Percentiles rank a stretch among this genome's conserved stretches.
Conservation (phyloP, 2,113 vertebrate genomes). For the Physeter macrocephalus region DNA sequence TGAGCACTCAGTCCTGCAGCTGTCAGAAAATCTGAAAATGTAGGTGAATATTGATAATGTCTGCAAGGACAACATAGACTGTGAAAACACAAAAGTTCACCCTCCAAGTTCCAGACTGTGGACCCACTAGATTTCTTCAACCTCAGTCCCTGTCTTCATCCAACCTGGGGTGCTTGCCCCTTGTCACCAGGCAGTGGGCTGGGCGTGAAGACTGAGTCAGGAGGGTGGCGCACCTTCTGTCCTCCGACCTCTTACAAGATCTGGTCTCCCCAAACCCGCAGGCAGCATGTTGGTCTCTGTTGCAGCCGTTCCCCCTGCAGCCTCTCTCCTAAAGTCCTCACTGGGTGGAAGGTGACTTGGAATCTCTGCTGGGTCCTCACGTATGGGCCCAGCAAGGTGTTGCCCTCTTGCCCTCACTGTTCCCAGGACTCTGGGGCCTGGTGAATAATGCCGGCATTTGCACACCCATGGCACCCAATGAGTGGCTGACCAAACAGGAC, state of each 20-base stretch:
- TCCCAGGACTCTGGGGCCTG: constrained; percentile 86
- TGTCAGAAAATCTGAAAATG: neutral
- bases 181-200: neutral
- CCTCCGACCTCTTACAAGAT: too few species aligned
- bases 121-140: neutral
- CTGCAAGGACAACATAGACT: neutral
- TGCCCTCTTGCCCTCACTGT: neutral
- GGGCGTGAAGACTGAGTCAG: neutral
- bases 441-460: constrained; percentile 83
- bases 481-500: constrained; percentile 79
- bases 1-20: neutral
- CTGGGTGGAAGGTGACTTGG: neutral
- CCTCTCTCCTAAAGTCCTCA: neutral
- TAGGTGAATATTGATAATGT: neutral
- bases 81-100: neutral
- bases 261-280: too few species aligned
- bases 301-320: neutral
- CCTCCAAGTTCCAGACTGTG: neutral
- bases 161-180: too few species aligned
- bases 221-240: too few species aligned
- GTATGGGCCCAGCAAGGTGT: neutral
- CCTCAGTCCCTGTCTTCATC: too few species aligned
- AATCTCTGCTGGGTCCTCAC: too few species aligned
- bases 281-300: accelerated
- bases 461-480: constrained; percentile 28